phyloP scores from a whole-genome alignment of 1,140 invertebrate species.

The Helicoverpa zea region DNA sequence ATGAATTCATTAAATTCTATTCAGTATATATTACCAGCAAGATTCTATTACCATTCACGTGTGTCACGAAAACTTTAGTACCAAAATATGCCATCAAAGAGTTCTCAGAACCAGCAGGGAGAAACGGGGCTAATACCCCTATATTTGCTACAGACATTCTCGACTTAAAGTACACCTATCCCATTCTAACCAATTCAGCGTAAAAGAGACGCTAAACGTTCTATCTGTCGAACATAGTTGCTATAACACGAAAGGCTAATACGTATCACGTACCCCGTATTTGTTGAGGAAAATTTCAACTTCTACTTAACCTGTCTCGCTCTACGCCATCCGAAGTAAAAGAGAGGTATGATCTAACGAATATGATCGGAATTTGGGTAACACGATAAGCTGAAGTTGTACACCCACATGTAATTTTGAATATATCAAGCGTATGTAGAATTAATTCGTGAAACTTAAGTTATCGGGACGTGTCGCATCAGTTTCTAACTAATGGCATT shows the following conservation, averaged over 20 bases:
- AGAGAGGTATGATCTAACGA: slow-evolving; percentile 7
- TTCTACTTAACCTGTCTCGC: background rate
- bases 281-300: background rate
- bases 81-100: background rate
- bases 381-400: slow-evolving; percentile 22
- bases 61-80: slow-evolving; percentile 8
- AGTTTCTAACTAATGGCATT: slow-evolving; percentile 3
- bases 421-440: slow-evolving; percentile 36
- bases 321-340: background rate
- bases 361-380: slow-evolving; percentile 30
- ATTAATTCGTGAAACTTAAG: slow-evolving; percentile 36
- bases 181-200: background rate
- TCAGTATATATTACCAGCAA: background rate
- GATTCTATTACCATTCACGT: slow-evolving; percentile 21
- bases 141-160: slow-evolving; percentile 6
- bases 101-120: slow-evolving; percentile 1
- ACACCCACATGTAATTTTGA: slow-evolving; percentile 36
- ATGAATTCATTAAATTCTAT: background rate
- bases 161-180: slow-evolving; percentile 9
- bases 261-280: slow-evolving; percentile 3
- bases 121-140: background rate
- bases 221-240: background rate
- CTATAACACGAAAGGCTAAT: background rate
- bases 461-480: slow-evolving; percentile 24
- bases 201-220: slow-evolving; percentile 3